Percentiles rank a stretch among this genome's conserved stretches.
Conservation (phyloP, 2,797 vertebrate species). For the Emydoidea blandingii region DNA sequence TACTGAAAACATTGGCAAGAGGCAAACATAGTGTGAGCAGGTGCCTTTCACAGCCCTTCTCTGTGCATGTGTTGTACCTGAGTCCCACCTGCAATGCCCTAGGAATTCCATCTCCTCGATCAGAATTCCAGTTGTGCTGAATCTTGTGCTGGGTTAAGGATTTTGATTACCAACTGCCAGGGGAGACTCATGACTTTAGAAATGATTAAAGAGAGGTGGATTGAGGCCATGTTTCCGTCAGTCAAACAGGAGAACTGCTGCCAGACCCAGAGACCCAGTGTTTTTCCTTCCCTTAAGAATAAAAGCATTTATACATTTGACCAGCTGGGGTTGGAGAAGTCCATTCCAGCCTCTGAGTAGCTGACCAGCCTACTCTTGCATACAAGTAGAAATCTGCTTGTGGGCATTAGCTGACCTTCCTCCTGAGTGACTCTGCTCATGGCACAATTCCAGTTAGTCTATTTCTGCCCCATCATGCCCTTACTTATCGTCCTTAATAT, state of each 20-base stretch:
- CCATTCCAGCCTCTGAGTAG: background rate
- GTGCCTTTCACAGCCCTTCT: background rate
- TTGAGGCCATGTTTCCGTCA: background rate
- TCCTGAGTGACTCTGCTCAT: background rate
- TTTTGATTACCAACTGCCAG: background rate
- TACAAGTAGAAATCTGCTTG: background rate
- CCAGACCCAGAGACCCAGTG: background rate
- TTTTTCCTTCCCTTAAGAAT: background rate
- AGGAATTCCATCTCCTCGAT: background rate
- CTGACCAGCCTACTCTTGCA: background rate
- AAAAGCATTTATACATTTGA: background rate
- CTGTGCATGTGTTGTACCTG: background rate
- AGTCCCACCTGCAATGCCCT: background rate
- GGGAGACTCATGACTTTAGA: background rate
- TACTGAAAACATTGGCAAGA: background rate
- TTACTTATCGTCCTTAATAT: background rate
- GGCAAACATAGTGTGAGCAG: rapidly evolving
- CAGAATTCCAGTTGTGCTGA: background rate
- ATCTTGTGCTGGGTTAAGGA: background rate
- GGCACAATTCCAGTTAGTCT: background rate
- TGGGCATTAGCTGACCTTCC: background rate
- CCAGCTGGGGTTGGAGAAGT: background rate
- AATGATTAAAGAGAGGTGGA: background rate
- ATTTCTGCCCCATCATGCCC: background rate
- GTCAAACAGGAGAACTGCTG: background rate